Evolutionary conservation across 2,113 vertebrate genomes (phyloP).

Genomic region (Actenoides lindsayi): DNA sequence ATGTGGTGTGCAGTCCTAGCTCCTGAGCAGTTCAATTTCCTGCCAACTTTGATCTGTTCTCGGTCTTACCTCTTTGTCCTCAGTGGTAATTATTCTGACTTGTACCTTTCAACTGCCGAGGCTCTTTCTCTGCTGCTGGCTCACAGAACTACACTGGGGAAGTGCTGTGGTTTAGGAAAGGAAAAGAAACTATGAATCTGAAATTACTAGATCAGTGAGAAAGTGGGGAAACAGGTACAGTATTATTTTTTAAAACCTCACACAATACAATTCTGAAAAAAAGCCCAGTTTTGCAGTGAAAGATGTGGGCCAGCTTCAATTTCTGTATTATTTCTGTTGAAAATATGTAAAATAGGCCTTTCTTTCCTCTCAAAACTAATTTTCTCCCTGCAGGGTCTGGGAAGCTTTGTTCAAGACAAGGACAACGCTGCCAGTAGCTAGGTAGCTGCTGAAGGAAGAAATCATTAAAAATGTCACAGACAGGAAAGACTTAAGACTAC

Average conservation of each 20-base stretch:
- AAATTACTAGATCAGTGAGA: not conserved
- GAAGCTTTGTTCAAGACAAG: not conserved
- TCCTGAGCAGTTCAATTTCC: not conserved
- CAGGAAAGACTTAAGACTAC: not conserved
- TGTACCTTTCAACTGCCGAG: not conserved
- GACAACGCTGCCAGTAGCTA: not conserved
- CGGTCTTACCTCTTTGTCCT: not conserved
- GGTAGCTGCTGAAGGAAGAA: not conserved
- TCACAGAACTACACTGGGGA: not conserved
- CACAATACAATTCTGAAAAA: not conserved
- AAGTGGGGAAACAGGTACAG: not conserved
- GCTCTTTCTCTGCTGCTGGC: not conserved
- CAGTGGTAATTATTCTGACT: not conserved
- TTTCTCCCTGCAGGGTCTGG: not conserved
- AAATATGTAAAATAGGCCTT: not conserved
- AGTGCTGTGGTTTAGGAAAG: not conserved
- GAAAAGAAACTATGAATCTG: not conserved
- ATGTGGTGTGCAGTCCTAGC: not conserved
- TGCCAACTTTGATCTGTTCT: not conserved
- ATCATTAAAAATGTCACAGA: not conserved
- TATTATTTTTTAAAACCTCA: not conserved
- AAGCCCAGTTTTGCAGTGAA: not conserved
- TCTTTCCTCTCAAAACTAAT: not conserved
- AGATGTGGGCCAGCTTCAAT: not conserved
- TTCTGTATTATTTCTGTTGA: not conserved